Evolutionary conservation across 2,113 vertebrate genomes (phyloP), one percentile per base, ranked within the genome.

Genomic region (Pithys albifrons): DNA sequence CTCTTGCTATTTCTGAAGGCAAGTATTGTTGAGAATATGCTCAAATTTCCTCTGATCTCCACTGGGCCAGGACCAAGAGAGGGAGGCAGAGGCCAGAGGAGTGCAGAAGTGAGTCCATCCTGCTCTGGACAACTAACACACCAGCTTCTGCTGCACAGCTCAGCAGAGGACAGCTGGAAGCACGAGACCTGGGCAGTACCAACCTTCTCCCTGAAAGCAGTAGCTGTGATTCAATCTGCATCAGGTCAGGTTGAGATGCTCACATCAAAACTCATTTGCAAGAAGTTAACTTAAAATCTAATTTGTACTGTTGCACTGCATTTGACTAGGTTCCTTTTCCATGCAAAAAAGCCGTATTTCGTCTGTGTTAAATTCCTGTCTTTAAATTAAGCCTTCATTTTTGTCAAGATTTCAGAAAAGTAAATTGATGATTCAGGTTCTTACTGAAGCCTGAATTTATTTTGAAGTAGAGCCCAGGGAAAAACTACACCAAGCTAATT

Each of bases 401-500:
- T 57, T 35, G 58, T 88, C 66, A 73, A 52, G 62, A 81, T 73
- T 88, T 18, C 37, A 41, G 55, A 88, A 77, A 62, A 94, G 57
- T 70, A 85, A 86, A 91, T 93, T 78, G 84, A 62, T 88, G 69
- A 79, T 72, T 92, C 55, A 93, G 84, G 65, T 66, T 94, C 67
- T 91, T 88, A 83, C 59, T 89, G 89, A 92, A 96, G 72, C 29
- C 52, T 90, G 49, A 65, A 89, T 93, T 97, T 96, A 92, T 94
- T 95, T 46, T 89, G 75, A 96, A 96, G 89, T 49, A 83, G 70
- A 91, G 82, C 76, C 91, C 43, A 71, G 94, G 87, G 94, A 95
- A 95, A 91, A 97, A 91, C 81, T 85, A 94, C 82, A 91, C 79
- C 39, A 13, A 90, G 52, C 73, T 96, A 91, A 96, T 95, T 95